Conservation (phyloP, 2,113 vertebrate genomes). For the Neogale vison region DNA sequence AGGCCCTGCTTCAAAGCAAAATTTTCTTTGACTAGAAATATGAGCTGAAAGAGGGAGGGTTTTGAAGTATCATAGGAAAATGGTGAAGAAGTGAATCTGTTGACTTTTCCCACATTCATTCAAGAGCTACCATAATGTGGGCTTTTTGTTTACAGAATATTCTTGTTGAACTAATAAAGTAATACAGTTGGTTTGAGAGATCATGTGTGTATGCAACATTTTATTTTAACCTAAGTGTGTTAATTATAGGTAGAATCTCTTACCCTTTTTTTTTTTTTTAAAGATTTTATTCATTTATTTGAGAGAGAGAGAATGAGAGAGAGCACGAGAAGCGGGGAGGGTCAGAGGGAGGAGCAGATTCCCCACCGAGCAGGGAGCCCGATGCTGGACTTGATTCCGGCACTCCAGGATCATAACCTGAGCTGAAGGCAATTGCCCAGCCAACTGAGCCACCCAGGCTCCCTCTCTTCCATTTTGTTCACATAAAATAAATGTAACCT, state of each 20-base stretch:
- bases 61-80: not conserved
- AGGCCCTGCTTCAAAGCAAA: not conserved
- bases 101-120: not conserved
- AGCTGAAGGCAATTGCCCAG: too few species aligned
- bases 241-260: not conserved
- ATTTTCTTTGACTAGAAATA: not conserved
- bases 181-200: not conserved
- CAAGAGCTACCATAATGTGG: not conserved
- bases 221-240: not conserved
- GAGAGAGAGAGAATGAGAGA: too few species aligned
- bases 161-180: not conserved
- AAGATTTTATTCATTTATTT: too few species aligned
- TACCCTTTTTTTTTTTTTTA: not conserved
- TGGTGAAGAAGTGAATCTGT: not conserved
- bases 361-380: too few species aligned
- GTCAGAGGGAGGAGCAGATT: too few species aligned
- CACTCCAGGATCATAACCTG: too few species aligned
- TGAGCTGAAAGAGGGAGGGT: not conserved
- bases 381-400: too few species aligned
- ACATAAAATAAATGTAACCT: not conserved
- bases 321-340: too few species aligned
- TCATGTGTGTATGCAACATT: not conserved
- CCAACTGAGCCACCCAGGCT: too few species aligned
- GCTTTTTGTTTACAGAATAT: not conserved
- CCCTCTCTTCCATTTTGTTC: not conserved